Base-by-base conservation (phyloP, 2,888 invertebrate species). In the Auanema freiburgensis region DNA sequence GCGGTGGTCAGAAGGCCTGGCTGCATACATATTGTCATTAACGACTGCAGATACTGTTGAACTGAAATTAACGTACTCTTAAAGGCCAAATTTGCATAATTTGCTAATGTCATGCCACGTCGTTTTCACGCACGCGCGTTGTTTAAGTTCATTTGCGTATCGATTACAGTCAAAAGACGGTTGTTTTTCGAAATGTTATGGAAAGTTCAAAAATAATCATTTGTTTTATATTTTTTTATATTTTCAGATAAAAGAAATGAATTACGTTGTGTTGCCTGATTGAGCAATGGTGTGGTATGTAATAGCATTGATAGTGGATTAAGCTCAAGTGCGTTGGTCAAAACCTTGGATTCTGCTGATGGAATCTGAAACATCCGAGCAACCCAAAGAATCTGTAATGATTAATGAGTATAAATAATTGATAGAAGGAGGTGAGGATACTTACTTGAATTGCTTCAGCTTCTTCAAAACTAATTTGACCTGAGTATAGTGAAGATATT, bases 401-500 rank as follows among this genome's bases (percentile, higher is more conserved):
- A 24, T 14, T 46, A 57, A 23, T 40, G 55, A 53, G 42, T n/a
- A 40, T 42, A 44, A 42, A n/a, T 14, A n/a, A 33, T 40, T 33
- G 14, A 49, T 40, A 6, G 62, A 62, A 46, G 8, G 18, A 41
- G 25, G 24, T 24, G n/a, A 24, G 16, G n/a, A 33, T 18, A n/a
- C 65, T 55, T n/a, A 74, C 74, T 67, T 72, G 69, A 16, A 50
- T 44, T 6, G 71, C 41, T 16, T 61, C 57, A 11, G 55, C 62
- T n/a, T 52, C 53, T 11, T 25, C 57, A 57, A 67, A 50, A 23
- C 64, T 67, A 44, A 74, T 50, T 12, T 74, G 71, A 23, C 72
- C 74, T 14, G 69, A 63, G 62, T 74, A 74, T 42, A 74, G 58
- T 24, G 69, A 63, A 8, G 56, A 54, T 25, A 71, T 54, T 41